Base-by-base conservation (phyloP, 2,888 invertebrate species). In the Itoplectis maculator region DNA sequence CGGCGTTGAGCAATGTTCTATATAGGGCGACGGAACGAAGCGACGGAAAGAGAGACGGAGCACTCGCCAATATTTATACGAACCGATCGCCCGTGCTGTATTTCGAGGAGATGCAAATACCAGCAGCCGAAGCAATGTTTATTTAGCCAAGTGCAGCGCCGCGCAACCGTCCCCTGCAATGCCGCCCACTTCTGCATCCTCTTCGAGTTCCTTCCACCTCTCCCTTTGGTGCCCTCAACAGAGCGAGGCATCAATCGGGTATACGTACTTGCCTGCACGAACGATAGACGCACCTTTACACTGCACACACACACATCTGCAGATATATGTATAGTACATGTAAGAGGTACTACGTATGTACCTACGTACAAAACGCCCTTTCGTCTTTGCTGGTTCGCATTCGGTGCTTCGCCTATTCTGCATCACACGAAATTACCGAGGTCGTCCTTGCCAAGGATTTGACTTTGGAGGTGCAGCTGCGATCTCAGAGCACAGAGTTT, bases 31-130 rank as follows among this genome's bases (percentile, higher is more conserved):
- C 56, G 35, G n/a, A 11, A 23, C n/a, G 18, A n/a, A 56, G 51
- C 29, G 29, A 29, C 29, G 73, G 81, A 42, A 72, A 63, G 79
- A 65, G 54, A 49, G 45, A 75, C 29, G 20, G 37, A 79, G 15
- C 37, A n/a, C 42, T 77, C 81, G 74, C 79, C 79, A 82, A 82
- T 79, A 82, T 82, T 82, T 79, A 82, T 82, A 37, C 76, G 72
- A 74, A 77, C 70, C 78, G 80, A 82, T 80, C 84, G 63, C 54
- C 23, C 76, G 54, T 23, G 73, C 59, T 79, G 79, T 84, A 84
- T 83, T 66, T 75, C 70, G 75, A 82, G 79, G 70, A 80, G 79
- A 84, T 84, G 82, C 82, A 82, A 84, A 84, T 84, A 84, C 69
- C 74, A 65, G 49, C 74, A 65, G 49, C 66, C 69, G 51, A 59